phyloP scores from a whole-genome alignment of 1,140 invertebrate genomes.

The Lucilia sericata region DNA sequence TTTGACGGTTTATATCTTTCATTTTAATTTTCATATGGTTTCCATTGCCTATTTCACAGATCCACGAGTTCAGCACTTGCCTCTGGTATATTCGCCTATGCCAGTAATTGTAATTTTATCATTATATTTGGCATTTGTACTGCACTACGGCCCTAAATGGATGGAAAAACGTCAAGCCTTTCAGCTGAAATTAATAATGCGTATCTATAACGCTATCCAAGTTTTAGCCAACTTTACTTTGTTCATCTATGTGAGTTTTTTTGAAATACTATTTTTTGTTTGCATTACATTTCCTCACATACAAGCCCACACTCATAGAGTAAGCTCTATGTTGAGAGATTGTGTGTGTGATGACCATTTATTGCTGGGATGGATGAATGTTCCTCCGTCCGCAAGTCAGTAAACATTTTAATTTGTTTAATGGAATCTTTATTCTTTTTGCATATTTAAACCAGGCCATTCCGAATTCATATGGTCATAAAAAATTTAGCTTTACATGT shows the following conservation, averaged over 20 bases:
- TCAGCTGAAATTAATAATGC: conserved; percentile 76
- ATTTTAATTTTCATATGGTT: not conserved
- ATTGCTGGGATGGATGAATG: not conserved
- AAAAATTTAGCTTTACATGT: conserved; percentile 75
- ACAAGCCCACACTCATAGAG: too few species aligned
- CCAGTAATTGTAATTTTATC: conserved; percentile 70
- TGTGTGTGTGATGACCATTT: not conserved
- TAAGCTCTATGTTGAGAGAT: too few species aligned
- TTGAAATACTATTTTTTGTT: not conserved
- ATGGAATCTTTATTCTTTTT: conserved; percentile 46
- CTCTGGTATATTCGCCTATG: conserved; percentile 70
- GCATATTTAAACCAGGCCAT: conserved; percentile 66
- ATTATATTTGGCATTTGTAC: conserved; percentile 75
- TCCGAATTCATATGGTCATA: conserved; percentile 65
- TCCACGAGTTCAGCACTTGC: conserved; percentile 57
- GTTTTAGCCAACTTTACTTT: conserved; percentile 76
- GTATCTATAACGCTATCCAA: conserved; percentile 82
- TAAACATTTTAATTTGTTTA: conserved; percentile 46
- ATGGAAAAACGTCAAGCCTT: conserved; percentile 82
- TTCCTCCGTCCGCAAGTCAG: not conserved
- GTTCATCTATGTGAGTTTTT: conserved; percentile 74
- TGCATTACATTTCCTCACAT: not conserved
- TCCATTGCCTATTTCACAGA: conserved; percentile 48
- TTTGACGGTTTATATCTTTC: not conserved
- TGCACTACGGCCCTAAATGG: conserved; percentile 74